These are phyloP conservation scores for Pterophyllum scalare DNA, from an alignment of 2,113 vertebrate species.

Conservation along the genomic window DNA sequence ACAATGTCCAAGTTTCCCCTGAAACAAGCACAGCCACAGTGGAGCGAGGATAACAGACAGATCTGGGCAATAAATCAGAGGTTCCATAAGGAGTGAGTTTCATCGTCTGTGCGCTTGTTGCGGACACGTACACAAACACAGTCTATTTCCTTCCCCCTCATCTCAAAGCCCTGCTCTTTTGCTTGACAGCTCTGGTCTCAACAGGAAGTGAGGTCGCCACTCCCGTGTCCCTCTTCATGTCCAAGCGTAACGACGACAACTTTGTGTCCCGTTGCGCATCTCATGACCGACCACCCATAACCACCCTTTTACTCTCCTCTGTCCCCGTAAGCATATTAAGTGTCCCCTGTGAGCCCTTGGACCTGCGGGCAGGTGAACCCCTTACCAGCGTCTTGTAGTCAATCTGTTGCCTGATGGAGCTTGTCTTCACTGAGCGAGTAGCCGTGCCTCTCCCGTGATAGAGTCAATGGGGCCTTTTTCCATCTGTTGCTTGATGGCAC, in stretches of 20 bases:
- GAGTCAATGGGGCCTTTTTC: constrained; percentile 96
- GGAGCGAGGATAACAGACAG: constrained; percentile 8
- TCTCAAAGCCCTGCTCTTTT: constrained; percentile 18
- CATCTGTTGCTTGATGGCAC: constrained; percentile 98
- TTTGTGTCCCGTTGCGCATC: constrained; percentile 50
- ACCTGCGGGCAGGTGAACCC: constrained; percentile 48
- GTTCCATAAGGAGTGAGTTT: constrained; percentile 3
- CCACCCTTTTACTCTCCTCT: constrained; percentile 43
- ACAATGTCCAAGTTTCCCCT: not conserved
- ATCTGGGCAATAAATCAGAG: constrained; percentile 17
- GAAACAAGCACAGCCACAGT: constrained; percentile 13
- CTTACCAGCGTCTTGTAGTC: constrained; percentile 99
- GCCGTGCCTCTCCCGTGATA: constrained; percentile 96
- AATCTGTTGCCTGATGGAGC: constrained; percentile 96
- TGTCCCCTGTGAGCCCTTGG: constrained; percentile 26
- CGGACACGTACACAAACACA: constrained; percentile 12
- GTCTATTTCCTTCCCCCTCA: constrained; percentile 14
- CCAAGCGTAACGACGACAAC: constrained; percentile 63
- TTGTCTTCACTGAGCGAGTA: constrained; percentile 98
- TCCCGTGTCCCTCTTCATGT: constrained; percentile 61
- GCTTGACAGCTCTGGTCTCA: constrained; percentile 60
- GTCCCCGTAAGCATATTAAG: constrained; percentile 56
- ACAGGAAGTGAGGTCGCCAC: constrained; percentile 62
- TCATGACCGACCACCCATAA: constrained; percentile 62
- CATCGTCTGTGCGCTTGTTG: not conserved